phyloP scores from a whole-genome alignment of 2,888 invertebrate species.

The Fissipunctia ypsillon region DNA sequence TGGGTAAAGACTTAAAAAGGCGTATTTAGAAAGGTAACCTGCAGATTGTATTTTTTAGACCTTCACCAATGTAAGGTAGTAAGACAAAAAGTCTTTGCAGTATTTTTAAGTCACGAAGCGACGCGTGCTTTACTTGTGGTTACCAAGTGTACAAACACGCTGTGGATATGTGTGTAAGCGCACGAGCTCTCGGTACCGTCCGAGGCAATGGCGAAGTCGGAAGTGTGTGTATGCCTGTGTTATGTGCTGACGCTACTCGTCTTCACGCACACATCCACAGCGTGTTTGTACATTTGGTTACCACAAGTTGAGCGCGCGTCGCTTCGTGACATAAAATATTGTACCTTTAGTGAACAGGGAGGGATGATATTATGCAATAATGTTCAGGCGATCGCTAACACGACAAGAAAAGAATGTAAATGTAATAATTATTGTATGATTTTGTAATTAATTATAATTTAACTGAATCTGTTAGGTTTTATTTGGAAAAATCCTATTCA shows the following conservation, averaged over 20 bases:
- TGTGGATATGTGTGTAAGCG: neutral
- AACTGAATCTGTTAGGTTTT: conserved; percentile 44
- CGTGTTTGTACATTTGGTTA: neutral
- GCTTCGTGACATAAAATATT: neutral
- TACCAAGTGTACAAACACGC: neutral
- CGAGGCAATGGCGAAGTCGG: neutral
- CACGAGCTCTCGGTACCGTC: neutral
- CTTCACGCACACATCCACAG: neutral
- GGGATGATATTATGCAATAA: conserved; percentile 14
- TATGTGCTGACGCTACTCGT: neutral
- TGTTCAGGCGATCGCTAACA: conserved; percentile 1
- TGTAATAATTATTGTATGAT: conserved; percentile 58
- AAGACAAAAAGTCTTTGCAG: no score
- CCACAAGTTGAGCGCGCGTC: neutral
- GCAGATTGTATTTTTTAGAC: neutral
- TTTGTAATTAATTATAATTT: conserved; percentile 64
- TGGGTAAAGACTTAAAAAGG: neutral
- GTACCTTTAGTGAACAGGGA: neutral
- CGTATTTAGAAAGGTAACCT: neutral
- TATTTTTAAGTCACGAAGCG: neutral
- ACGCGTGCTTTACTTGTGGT: neutral
- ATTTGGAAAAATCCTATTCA: conserved; percentile 5
- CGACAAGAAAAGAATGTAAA: conserved; percentile 45
- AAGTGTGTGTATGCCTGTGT: neutral
- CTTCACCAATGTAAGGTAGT: neutral